Conservation (phyloP, 2,797 vertebrate species). For the Borostomias antarcticus region DNA sequence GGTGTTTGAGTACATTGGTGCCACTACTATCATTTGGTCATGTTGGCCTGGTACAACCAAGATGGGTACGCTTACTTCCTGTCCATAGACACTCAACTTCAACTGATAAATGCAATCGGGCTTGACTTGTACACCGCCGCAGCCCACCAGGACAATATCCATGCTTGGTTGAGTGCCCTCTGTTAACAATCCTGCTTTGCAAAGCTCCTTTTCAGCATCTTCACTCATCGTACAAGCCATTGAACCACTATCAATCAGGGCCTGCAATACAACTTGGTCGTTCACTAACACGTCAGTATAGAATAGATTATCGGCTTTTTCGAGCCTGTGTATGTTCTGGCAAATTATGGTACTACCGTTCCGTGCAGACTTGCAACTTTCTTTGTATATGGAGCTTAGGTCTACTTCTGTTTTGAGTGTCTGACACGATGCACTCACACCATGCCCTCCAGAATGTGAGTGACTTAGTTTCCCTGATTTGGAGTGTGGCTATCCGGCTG, state of each 20-base stretch:
- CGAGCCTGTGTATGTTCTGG: slow-evolving; percentile 11
- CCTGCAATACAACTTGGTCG: slow-evolving; percentile 7
- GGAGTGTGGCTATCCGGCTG: neutral
- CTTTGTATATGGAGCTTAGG: neutral
- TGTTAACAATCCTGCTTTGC: neutral
- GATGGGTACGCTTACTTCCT: too few species aligned
- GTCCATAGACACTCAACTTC: too few species aligned
- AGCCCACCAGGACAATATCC: slow-evolving; percentile 19
- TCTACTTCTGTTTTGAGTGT: slow-evolving; percentile 20
- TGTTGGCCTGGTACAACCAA: too few species aligned
- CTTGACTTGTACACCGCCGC: slow-evolving; percentile 42
- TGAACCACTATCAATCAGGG: slow-evolving; percentile 23
- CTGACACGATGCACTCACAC: slow-evolving; percentile 17
- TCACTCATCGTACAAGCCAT: slow-evolving; percentile 29
- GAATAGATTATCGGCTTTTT: slow-evolving; percentile 16
- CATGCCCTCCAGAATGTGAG: slow-evolving; percentile 18
- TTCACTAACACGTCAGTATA: slow-evolving; percentile 7
- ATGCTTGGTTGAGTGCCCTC: too few species aligned
- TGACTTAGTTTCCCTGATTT: slow-evolving; percentile 33
- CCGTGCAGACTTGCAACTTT: neutral
- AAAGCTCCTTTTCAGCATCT: slow-evolving; percentile 10
- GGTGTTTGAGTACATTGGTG: too few species aligned
- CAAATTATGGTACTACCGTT: slow-evolving; percentile 3
- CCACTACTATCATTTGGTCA: too few species aligned
- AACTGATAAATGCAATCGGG: slow-evolving; percentile 35